Conservation (phyloP, 2,797 vertebrate genomes). For the Urocyon cinereoargenteus region DNA sequence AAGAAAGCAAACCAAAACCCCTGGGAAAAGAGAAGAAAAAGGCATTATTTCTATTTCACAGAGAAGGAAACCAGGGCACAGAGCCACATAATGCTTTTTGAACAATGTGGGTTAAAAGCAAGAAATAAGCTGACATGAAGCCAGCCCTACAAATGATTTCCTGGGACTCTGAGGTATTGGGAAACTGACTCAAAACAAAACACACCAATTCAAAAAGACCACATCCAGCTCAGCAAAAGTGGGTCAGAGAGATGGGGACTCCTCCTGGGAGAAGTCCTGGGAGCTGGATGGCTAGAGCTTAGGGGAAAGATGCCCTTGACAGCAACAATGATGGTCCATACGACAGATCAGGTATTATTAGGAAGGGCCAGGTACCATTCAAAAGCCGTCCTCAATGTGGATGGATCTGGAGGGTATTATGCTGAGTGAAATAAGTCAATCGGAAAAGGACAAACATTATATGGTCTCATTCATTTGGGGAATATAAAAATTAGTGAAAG, state of each 20-base stretch:
- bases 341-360: neutral
- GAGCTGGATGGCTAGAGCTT: neutral
- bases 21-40: neutral
- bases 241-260: neutral
- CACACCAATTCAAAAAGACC: neutral
- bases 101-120: neutral
- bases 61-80: conserved; percentile 1
- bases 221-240: neutral
- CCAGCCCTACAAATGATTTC: neutral
- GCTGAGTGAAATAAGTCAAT: too few species aligned
- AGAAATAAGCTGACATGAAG: neutral
- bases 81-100: neutral
- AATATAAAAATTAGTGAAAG: too few species aligned
- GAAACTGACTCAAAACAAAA: neutral
- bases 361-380: neutral
- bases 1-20: neutral
- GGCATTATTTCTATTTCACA: neutral
- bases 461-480: too few species aligned
- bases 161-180: neutral
- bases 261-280: neutral
- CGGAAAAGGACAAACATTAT: too few species aligned
- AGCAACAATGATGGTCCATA: accelerated
- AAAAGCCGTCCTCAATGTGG: neutral
- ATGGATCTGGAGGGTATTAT: too few species aligned
- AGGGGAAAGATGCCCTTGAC: neutral